Evolutionary conservation across 2,797 vertebrate species (phyloP).

Genomic region (Salmo trutta): DNA sequence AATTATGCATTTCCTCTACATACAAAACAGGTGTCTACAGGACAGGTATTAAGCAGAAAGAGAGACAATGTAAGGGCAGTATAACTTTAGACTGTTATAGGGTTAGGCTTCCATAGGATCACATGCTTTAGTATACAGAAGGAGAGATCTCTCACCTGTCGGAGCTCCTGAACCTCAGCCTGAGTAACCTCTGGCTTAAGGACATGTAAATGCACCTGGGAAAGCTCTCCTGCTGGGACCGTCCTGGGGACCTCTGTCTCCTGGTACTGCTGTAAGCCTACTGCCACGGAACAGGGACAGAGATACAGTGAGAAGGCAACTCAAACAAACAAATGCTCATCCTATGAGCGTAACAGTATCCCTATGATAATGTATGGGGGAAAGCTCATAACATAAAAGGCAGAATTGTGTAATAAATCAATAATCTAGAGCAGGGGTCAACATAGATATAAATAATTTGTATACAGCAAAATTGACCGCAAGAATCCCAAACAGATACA

Average conservation of each 20-base stretch:
- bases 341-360: neutral
- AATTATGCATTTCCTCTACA: neutral
- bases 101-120: neutral
- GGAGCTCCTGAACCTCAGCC: constrained; percentile 87
- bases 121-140: neutral
- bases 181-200: constrained; percentile 80
- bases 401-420: neutral
- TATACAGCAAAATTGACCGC: too few species aligned
- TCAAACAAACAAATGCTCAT: too few species aligned
- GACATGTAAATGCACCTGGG: constrained; percentile 78
- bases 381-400: neutral
- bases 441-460: too few species aligned
- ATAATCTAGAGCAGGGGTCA: neutral
- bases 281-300: constrained; percentile 23
- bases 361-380: neutral
- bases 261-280: constrained; percentile 69
- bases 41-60: neutral
- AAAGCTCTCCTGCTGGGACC: constrained; percentile 70
- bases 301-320: neutral
- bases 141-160: constrained; percentile 77
- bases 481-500: too few species aligned
- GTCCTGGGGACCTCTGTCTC: constrained; percentile 65
- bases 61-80: constrained; percentile 6
- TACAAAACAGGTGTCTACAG: constrained; percentile 10
- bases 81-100: neutral